Conservation (phyloP, 53 echinoderm and acorn worm species). For the Holothuria leucospilota region DNA sequence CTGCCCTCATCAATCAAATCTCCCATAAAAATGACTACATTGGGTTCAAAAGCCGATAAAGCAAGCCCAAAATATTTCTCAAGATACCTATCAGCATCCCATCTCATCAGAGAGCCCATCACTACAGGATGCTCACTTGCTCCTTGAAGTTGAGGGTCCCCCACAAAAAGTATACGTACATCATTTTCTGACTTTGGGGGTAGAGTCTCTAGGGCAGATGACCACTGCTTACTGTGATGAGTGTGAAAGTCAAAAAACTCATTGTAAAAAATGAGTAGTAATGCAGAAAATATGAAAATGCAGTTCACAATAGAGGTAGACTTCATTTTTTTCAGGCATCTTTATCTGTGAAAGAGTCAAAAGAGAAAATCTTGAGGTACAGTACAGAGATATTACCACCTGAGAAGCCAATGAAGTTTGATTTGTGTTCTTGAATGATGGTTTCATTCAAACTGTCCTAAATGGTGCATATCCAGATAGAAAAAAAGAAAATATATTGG, state of each 20-base stretch:
- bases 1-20: conserved; percentile 88
- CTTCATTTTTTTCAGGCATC: conserved; percentile 22
- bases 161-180: conserved; percentile 80
- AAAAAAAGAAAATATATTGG: no score
- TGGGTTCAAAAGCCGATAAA: conserved; percentile 71
- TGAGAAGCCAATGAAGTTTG: no score
- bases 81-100: conserved; percentile 86
- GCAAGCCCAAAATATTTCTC: conserved; percentile 80
- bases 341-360: background rate
- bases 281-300: conserved; percentile 63
- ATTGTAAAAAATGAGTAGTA: conserved; percentile 77
- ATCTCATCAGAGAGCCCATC: conserved; percentile 77
- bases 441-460: no score
- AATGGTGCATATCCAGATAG: no score
- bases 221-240: conserved; percentile 78
- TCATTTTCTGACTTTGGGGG: conserved; percentile 49
- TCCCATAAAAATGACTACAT: conserved; percentile 85
- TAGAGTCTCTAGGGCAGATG: conserved; percentile 37
- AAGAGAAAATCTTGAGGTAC: no score
- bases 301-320: conserved; percentile 24
- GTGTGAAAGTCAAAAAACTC: conserved; percentile 84
- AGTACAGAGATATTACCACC: no score
- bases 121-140: conserved; percentile 63
- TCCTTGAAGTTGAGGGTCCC: conserved; percentile 86
- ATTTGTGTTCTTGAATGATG: no score